Evolutionary conservation across 2,797 vertebrate genomes (phyloP), one percentile per base, ranked within the genome.

Genomic region (Podarcis lilfordi): DNA sequence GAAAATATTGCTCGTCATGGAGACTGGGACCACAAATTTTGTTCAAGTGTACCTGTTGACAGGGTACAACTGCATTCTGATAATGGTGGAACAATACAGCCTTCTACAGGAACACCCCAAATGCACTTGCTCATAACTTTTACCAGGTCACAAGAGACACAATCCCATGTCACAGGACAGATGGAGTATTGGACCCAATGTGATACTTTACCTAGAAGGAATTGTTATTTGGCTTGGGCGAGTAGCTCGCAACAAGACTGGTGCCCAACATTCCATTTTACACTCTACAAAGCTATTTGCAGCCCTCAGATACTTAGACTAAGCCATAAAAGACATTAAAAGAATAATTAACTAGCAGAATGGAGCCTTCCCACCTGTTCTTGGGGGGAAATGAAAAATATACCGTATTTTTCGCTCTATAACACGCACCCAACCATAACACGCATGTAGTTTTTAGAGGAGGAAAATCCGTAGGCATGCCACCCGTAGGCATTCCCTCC

Each of bases 361-460:
- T 27, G 55, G 23, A 13, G 80, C 9, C 59, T 5, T 25, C 32
- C 23, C 45, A 91, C 74, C 89, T 89, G 87, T 90, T 2, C 71
- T 43, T 68, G 4, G 45, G 6, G 29, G 25, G 40, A 1, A 5
- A 40, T 40, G 40, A 40, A 40, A 40, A 40, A 40, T 5, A 40
- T 40, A 32, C 32, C 32, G 32, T 32, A 32, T 32, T 32, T 32
- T 32, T 32, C 32, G 32, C 32, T 32, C 32, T 32, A 32, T 32
- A 32, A 32, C 32, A 32, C 32, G 32, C 32, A 32, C 32, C 32
- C 32, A 1, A 32, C 32, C 32, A 32, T 32, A 32, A 32, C 32
- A 32, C 32, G 32, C 32, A 32, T 1, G 32, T 32, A 32, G 32
- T 32, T 32, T 32, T 32, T 32, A 32, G 32, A 32, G 32, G 32